These are phyloP conservation scores for Scyliorhinus canicula DNA, from an alignment of 2,797 vertebrate genomes.

Conservation along the genomic window DNA sequence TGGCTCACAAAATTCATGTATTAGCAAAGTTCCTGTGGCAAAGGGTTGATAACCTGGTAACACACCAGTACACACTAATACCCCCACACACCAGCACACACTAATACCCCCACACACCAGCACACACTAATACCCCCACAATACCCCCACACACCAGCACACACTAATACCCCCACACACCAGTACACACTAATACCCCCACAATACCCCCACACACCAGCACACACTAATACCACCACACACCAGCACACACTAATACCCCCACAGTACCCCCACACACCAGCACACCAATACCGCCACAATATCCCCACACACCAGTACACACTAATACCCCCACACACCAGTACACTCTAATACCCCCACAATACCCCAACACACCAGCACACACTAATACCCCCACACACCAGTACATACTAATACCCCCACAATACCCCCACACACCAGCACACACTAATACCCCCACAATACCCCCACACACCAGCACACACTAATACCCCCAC, in stretches of 20 bases:
- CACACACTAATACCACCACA: background rate
- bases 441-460: background rate
- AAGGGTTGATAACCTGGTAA: background rate
- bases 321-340: background rate
- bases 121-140: background rate
- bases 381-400: background rate
- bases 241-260: background rate
- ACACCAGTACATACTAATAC: background rate
- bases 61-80: background rate
- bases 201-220: too few relatives aligned
- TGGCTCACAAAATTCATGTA: background rate
- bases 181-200: background rate
- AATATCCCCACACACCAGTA: too few relatives aligned
- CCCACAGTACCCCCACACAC: too few relatives aligned
- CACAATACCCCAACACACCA: too few relatives aligned
- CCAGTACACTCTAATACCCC: too few relatives aligned
- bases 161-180: background rate
- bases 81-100: background rate
- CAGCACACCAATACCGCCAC: background rate
- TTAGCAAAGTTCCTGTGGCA: background rate
- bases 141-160: too few relatives aligned
- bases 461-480: too few relatives aligned
- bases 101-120: too few relatives aligned
- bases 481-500: background rate
- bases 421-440: too few relatives aligned